Conservation (phyloP, 2,113 vertebrate species). For the Nyctibius bracteatus region DNA sequence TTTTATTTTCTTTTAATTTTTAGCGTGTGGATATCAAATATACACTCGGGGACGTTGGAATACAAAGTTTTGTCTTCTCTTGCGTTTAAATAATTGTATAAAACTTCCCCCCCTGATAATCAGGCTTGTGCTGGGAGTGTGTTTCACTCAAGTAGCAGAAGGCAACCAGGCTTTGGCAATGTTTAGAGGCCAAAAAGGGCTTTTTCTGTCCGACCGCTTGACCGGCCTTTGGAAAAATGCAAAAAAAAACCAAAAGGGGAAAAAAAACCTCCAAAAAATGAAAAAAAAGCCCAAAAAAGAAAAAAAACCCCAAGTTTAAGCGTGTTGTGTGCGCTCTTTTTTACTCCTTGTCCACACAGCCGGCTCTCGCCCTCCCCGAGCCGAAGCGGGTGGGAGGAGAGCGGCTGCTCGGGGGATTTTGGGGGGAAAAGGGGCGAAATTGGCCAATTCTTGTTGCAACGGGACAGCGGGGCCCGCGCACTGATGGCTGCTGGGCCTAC, state of each 20-base stretch:
- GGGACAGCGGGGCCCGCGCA: too few relatives aligned
- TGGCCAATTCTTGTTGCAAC: rapidly evolving
- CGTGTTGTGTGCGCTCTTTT: background rate
- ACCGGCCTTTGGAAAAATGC: slow-evolving; percentile 3
- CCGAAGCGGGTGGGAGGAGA: background rate
- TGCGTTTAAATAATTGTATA: slow-evolving; percentile 29
- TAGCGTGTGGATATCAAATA: too few relatives aligned
- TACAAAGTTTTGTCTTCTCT: slow-evolving; percentile 26
- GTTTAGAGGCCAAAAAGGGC: slow-evolving; percentile 49
- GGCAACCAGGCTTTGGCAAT: slow-evolving; percentile 2
- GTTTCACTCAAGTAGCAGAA: slow-evolving; percentile 42
- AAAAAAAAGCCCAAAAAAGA: background rate
- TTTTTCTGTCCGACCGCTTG: slow-evolving; percentile 63
- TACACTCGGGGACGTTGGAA: too few relatives aligned
- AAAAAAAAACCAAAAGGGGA: too few relatives aligned
- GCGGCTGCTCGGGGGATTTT: too few relatives aligned
- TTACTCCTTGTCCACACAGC: rapidly evolving
- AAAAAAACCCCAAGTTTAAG: background rate
- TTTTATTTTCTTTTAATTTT: too few relatives aligned
- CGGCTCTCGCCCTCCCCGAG: too few relatives aligned
- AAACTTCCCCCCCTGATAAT: background rate
- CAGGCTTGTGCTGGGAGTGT: background rate
- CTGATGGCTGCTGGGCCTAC: background rate
- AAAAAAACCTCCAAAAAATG: background rate
- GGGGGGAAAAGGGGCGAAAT: background rate